Evolutionary conservation across 92 coral and sea anemone genomes (phyloP).

Genomic region (Galaxea fascicularis): DNA sequence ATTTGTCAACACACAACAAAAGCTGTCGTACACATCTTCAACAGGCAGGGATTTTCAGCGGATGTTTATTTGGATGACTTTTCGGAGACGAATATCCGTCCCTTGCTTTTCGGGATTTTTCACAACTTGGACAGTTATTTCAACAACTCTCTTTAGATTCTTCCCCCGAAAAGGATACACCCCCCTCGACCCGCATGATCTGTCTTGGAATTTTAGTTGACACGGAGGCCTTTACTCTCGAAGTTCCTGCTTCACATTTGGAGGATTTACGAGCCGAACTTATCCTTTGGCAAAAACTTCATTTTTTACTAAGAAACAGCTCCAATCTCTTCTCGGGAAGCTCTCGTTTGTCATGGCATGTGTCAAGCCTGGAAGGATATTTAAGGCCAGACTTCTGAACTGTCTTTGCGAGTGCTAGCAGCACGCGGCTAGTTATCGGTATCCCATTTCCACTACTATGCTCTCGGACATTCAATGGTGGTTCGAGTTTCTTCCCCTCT

Average conservation of each 20-base stretch:
- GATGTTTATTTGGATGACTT: constrained; percentile 38
- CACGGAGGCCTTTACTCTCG: constrained; percentile 24
- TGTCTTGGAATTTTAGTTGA: constrained; percentile 27
- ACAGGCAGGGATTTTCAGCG: neutral
- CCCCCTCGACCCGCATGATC: constrained; percentile 22
- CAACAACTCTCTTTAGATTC: constrained; percentile 9
- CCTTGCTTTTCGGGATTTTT: constrained; percentile 12
- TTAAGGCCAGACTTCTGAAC: constrained; percentile 34
- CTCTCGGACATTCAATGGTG: constrained; percentile 52
- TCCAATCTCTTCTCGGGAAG: too few species aligned
- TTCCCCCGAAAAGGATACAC: constrained; percentile 15
- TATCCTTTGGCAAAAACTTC: constrained; percentile 1
- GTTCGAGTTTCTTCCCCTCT: constrained; percentile 45
- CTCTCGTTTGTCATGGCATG: constrained; percentile 44
- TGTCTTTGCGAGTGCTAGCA: constrained; percentile 18
- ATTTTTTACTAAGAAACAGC: constrained; percentile 28
- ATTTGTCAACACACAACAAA: too few species aligned
- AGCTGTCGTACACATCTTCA: neutral
- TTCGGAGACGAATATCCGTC: constrained; percentile 31
- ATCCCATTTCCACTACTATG: constrained; percentile 7
- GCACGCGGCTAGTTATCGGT: neutral
- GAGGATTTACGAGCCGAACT: constrained; percentile 15
- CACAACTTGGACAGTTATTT: constrained; percentile 8
- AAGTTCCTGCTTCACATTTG: neutral
- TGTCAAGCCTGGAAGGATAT: constrained; percentile 35